Conservation (phyloP, 2,113 vertebrate genomes). For the Aegotheles bennettii region DNA sequence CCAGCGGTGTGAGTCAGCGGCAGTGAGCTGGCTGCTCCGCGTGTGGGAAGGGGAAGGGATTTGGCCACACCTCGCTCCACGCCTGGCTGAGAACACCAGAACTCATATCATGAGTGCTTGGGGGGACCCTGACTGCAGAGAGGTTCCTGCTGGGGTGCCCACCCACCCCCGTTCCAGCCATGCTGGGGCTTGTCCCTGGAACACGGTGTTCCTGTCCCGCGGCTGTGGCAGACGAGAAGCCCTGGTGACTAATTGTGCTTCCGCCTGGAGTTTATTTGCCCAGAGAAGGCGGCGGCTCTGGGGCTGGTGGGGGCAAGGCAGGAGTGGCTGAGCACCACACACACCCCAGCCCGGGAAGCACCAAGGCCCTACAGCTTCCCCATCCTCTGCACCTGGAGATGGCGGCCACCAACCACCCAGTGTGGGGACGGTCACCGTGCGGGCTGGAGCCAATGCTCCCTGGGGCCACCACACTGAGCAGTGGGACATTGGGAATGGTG, state of each 20-base stretch:
- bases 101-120: not conserved
- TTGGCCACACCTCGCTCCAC: not conserved
- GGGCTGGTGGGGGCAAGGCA: not conserved
- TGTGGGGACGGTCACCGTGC: fast-evolving
- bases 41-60: not conserved
- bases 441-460: fast-evolving
- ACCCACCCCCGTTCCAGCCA: not conserved
- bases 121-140: not conserved
- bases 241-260: slow-evolving; percentile 14
- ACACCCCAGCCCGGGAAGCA: fast-evolving
- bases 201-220: not conserved
- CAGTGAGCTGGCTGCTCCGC: not conserved
- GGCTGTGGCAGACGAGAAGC: not conserved
- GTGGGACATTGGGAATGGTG: not conserved
- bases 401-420: not conserved
- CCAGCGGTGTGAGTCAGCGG: not conserved
- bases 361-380: fast-evolving
- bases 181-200: not conserved
- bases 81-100: not conserved
- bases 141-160: fast-evolving
- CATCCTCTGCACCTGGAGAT: not conserved
- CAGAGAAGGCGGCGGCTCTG: not conserved
- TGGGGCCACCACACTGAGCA: fast-evolving
- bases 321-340: not conserved
- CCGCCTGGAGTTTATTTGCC: slow-evolving; percentile 44